These are phyloP conservation scores for Clinocottus analis DNA, from an alignment of 2,113 vertebrate species.

Conservation along the genomic window DNA sequence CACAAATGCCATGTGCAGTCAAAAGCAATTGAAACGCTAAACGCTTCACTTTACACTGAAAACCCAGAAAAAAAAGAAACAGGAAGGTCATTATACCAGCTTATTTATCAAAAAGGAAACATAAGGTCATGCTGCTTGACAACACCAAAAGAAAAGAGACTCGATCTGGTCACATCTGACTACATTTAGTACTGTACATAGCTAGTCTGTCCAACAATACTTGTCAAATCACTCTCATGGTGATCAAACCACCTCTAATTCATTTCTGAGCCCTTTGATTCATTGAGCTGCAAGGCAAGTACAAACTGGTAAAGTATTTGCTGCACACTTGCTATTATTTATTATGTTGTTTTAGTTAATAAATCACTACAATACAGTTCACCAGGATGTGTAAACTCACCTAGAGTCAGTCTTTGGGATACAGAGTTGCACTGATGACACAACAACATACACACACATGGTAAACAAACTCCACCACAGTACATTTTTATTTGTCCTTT, in stretches of 20 bases:
- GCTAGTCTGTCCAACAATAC: background rate
- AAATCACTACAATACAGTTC: background rate
- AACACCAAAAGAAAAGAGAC: background rate
- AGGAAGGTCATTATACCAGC: constrained; percentile 3
- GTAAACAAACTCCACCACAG: constrained; percentile 23
- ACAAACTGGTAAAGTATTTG: background rate
- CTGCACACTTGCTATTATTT: constrained; percentile 1
- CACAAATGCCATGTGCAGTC: background rate
- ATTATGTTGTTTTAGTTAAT: background rate
- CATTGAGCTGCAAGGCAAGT: background rate
- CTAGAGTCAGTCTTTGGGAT: background rate
- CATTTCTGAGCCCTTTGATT: background rate
- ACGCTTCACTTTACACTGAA: constrained; percentile 5
- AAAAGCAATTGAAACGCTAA: constrained; percentile 23
- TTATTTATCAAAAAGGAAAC: constrained; percentile 17
- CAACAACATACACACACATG: constrained; percentile 7
- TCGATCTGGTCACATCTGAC: background rate
- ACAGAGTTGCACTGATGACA: background rate
- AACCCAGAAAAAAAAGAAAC: constrained; percentile 48
- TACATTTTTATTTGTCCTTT: constrained; percentile 12
- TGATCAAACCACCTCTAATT: background rate
- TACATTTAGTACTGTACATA: background rate
- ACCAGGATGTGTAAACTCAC: constrained; percentile 1
- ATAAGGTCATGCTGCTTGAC: background rate
- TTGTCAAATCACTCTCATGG: background rate